These are phyloP conservation scores for Mya arenaria DNA, from an alignment of 1,140 invertebrate species.

Conservation along the genomic window DNA sequence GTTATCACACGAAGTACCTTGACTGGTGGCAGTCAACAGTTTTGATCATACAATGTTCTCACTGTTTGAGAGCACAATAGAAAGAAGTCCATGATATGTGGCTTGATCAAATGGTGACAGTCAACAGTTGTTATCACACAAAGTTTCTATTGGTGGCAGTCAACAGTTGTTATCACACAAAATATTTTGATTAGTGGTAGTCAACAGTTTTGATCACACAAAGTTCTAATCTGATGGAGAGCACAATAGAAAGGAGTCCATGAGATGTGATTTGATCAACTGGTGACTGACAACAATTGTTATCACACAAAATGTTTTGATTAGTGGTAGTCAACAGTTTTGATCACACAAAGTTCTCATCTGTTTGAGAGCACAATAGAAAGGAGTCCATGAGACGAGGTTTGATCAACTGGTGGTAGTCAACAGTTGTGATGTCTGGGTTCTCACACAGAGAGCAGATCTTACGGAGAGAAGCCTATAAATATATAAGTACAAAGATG, in stretches of 20 bases:
- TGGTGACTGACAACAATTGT: constrained; percentile 83
- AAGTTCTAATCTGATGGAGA: constrained; percentile 87
- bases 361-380: constrained; percentile 86
- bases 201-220: no score
- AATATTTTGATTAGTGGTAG: no score
- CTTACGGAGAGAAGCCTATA: constrained; percentile 87
- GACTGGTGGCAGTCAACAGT: no score
- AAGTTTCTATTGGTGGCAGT: no score
- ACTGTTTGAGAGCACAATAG: constrained; percentile 86
- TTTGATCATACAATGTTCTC: constrained; percentile 85
- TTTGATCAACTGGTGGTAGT: constrained; percentile 85
- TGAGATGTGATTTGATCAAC: constrained; percentile 85
- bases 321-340: no score
- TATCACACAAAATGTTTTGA: no score
- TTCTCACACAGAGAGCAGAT: constrained; percentile 84
- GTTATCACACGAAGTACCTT: no score
- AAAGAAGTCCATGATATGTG: no score
- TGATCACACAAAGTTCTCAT: constrained; percentile 85
- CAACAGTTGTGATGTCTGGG: constrained; percentile 83
- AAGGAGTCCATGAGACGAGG: constrained; percentile 87
- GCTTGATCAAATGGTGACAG: no score
- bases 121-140: constrained; percentile 83
- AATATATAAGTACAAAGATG: no score
- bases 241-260: constrained; percentile 88
- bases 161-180: no score